A percentile compares a stretch with the other conserved stretches of the same genome.
Evolutionary conservation across 1,140 invertebrate species (phyloP).

Genomic region (Drosophila virilis): DNA sequence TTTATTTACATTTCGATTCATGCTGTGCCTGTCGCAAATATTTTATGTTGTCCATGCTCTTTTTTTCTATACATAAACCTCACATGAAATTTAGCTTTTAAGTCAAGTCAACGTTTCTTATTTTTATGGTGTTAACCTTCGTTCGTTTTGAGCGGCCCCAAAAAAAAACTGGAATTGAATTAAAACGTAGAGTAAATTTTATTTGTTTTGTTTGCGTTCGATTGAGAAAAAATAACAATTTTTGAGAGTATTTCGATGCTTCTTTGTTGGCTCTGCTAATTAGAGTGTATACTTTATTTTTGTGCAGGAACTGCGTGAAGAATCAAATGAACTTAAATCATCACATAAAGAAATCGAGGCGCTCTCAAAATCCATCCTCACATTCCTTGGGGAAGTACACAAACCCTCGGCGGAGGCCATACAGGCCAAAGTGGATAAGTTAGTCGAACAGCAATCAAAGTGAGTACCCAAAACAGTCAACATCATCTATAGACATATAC

Average conservation of each 20-base stretch:
- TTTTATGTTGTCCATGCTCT: conserved; percentile 27
- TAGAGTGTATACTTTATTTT: conserved; percentile 43
- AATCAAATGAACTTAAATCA: conserved; percentile 86
- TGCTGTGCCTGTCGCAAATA: conserved; percentile 21
- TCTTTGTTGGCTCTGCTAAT: neutral
- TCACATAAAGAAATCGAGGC: conserved; percentile 86
- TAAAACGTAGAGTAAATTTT: conserved; percentile 35
- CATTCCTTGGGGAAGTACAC: conserved; percentile 86
- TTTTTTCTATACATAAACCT: conserved; percentile 19
- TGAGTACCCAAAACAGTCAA: conserved; percentile 83
- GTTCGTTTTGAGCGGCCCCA: conserved; percentile 11
- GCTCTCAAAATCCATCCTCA: conserved; percentile 86
- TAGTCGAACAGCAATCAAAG: conserved; percentile 86
- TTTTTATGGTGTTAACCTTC: conserved; percentile 52
- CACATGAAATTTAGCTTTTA: conserved; percentile 19
- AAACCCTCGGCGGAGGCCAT: conserved; percentile 85
- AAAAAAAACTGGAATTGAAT: conserved; percentile 63
- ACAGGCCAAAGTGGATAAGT: conserved; percentile 86
- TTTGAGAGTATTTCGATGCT: neutral
- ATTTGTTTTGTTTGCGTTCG: conserved; percentile 15
- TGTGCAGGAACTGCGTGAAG: conserved; percentile 86
- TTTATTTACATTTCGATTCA: conserved; percentile 28
- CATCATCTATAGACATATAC: conserved; percentile 4
- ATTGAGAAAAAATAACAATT: conserved; percentile 12
- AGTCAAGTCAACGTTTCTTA: conserved; percentile 43